Evolutionary conservation across 2,888 invertebrate species (phyloP), one percentile per base, ranked within the genome.

Genomic region (Microplitis deprimator): DNA sequence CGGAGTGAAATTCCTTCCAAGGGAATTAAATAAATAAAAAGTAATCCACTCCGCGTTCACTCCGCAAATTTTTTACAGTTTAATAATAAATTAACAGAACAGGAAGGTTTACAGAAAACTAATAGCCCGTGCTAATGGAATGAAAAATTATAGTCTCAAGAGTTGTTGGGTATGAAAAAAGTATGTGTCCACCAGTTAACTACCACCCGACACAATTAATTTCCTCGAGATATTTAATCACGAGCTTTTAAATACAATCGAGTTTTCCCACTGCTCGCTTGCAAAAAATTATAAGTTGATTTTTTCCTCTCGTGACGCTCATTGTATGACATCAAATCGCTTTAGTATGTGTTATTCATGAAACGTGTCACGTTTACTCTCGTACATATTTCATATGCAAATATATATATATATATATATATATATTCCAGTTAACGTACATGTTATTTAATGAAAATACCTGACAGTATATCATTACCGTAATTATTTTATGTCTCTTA

Each of bases 321-420:
- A 78, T 79, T 68, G 75, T 72, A 79, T 80, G 79, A 75, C 81
- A 78, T 80, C 73, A 71, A 64, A 70, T 61, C 68, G 29, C 68
- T 67, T 41, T 68, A 39, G 41, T 60, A 20, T 60, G 29, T 68
- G 50, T 16, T 77, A 78, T 80, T 77, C 79, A 81, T 81, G 79
- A 81, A 81, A 74, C 70, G 73, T 76, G 77, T 76, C 72, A 74
- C 77, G 70, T 68, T 75, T 61, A 70, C 76, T 75, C 67, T 74
- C 65, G 20, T 68, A 62, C 70, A 70, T 79, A 80, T 82, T 82
- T 82, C 78, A 82, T 82, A 82, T 82, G 82, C 80, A 82, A 82
- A 82, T 82, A 67, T 40, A 68, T 6, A 38, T 68, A 17, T 50
- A 7, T 38, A 69, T 17, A 40, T 38, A 59, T 65, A 68, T 39